Evolutionary conservation across 2,113 vertebrate genomes (phyloP).

Genomic region (Platysteira castanea): DNA sequence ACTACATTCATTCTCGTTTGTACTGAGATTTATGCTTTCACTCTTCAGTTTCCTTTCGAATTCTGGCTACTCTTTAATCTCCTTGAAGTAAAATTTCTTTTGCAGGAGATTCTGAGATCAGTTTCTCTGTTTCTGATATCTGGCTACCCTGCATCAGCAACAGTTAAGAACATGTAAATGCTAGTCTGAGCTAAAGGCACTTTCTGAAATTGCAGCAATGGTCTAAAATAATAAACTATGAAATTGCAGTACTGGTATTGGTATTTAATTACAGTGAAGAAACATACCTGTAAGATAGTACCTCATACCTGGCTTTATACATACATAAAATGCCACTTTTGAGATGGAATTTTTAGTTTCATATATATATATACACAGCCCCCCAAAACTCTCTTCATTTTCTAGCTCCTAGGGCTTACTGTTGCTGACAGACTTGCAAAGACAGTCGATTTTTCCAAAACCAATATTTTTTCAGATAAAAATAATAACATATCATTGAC

Average conservation of each 20-base stretch:
- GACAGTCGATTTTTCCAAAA: not conserved
- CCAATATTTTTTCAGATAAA: not conserved
- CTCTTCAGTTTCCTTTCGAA: not conserved
- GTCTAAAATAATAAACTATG: not conserved
- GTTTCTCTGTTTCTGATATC: not conserved
- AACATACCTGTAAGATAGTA: not conserved
- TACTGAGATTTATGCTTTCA: not conserved
- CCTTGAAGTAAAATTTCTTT: not conserved
- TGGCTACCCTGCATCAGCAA: not conserved
- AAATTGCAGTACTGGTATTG: not conserved
- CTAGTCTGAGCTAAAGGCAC: not conserved
- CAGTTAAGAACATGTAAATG: not conserved
- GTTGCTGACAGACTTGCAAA: not conserved
- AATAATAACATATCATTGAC: not conserved
- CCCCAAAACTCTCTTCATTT: not conserved
- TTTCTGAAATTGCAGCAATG: not conserved
- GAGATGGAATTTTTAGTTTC: not conserved
- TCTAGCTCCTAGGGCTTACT: not conserved
- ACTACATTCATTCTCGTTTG: not conserved
- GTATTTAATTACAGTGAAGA: not conserved
- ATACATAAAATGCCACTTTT: not conserved
- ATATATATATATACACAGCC: no score
- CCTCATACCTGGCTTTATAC: not conserved
- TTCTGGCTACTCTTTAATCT: not conserved
- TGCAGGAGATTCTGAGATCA: not conserved